Base-by-base conservation (phyloP, 1,140 invertebrate species). In the Brachionus plicatilis region DNA sequence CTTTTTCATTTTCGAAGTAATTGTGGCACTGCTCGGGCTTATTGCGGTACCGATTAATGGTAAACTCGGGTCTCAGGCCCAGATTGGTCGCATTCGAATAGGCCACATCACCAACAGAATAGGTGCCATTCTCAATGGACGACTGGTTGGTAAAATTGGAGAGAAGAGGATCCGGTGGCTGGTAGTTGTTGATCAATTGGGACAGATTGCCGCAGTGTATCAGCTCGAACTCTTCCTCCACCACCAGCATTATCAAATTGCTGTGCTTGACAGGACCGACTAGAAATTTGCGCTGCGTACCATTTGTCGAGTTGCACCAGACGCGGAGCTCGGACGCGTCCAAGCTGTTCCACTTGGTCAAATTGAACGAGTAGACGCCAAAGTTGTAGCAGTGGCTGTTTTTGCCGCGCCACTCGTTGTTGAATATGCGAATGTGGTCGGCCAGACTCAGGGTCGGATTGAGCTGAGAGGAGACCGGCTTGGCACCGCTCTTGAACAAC, bases 371-470 rank as follows among this genome's bases (percentile, higher is more conserved):
- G 45, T 82, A 82, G 37, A 65, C 53, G 14, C 79, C 79, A 37
- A 82, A 82, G 45, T 82, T 65, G 53, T 82, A 82, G 53, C 79
- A 82, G 29, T 82, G 79, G 43, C 79, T 82, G 20, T 60, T 82
- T 65, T 82, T 82, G n/a, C 37, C 53, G n/a, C 65, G 20, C 53
- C 50, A 82, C 41, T 82, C 79, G 27, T 65, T 82, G 43, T 82
- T 82, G 29, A 82, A 82, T 45, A 68, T 68, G 27, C 65, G n/a
- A 11, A 82, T 82, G 33, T 68, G 79, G 1, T 82, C 53, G 20
- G 79, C 79, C 12, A 82, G 41, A 47, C 43, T 78, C 8, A 43
- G 78, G 24, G 53, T 60, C 53, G 27, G 41, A 65, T 65, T 82
- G 4, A 82, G 27, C 12, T 45, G n/a, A 27, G 33, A 65, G 5